Evolutionary conservation across 2,888 invertebrate species (phyloP), one percentile per base, ranked within the genome.

Genomic region (Drosophila paracracens): DNA sequence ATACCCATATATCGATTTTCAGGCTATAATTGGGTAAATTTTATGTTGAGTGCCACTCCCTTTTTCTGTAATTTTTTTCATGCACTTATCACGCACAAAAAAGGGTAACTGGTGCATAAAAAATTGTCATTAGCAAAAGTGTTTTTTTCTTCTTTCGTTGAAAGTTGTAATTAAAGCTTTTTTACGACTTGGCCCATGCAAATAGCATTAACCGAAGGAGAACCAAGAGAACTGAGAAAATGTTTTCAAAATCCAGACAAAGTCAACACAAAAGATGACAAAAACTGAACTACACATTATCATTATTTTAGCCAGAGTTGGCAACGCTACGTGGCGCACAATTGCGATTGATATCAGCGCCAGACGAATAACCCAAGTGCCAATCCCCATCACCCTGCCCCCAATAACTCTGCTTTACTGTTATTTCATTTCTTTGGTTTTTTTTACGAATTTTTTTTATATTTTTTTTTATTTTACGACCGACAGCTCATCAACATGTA

Each of bases 221-320:
- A 51, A 31, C 5, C 6, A 38, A 43, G 33, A 51, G 29, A 50
- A 21, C 29, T 57, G 60, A 72, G 54, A 57, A 76, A 68, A 40
- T 50, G 54, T 35, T 60, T 67, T 76, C 33, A 74, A 66, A 70
- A 53, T 61, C 57, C 51, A 58, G 60, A 27, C 64, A 53, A 70
- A 60, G 56, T 36, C 58, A 70, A 64, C 18, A 70, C 18, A 54
- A 48, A 67, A 48, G 43, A 65, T 54, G 63, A 53, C 35, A 71
- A 69, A 50, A 79, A 54, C 64, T 48, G 63, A 57, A 48, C 50
- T 62, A 61, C 29, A 71, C 61, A 70, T 76, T 74, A 79, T 74
- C 84, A 72, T 74, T 77, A 83, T 81, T 89, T 86, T 81, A 88
- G 83, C 81, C 79, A 88, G 71, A 76, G 72, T 57, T 81, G 72